These are phyloP conservation scores for Agelaius phoeniceus DNA, from an alignment of 2,113 vertebrate species.

Conservation along the genomic window DNA sequence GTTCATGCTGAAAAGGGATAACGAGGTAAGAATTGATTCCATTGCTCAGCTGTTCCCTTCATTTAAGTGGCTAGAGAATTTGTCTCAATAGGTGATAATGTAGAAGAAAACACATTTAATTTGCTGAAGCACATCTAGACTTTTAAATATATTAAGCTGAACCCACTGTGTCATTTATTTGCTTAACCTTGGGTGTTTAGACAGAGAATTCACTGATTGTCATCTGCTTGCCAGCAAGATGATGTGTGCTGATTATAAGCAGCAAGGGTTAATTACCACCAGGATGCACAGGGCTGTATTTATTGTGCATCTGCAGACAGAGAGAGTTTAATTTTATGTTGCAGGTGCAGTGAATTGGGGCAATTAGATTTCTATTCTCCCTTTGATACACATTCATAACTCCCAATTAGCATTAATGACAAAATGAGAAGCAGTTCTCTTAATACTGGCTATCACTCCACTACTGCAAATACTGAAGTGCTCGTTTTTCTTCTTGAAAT, in stretches of 20 bases:
- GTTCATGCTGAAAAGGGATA: constrained; percentile 92
- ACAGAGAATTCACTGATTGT: constrained; percentile 42
- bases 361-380: constrained; percentile 61
- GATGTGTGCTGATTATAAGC: constrained; percentile 38
- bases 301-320: constrained; percentile 59
- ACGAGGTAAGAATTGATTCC: constrained; percentile 83
- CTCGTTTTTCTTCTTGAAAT: neutral
- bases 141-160: constrained; percentile 49
- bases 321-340: constrained; percentile 56
- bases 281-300: constrained; percentile 47
- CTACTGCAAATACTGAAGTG: neutral
- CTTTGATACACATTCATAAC: constrained; percentile 62
- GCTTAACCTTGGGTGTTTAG: constrained; percentile 57
- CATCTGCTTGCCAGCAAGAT: constrained; percentile 55
- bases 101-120: constrained; percentile 29
- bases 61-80: constrained; percentile 7
- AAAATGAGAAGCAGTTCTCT: constrained; percentile 10
- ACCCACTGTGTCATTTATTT: constrained; percentile 35
- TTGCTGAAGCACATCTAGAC: constrained; percentile 5
- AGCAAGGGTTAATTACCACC: constrained; percentile 65
- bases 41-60: neutral
- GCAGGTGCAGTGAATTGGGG: constrained; percentile 65
- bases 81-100: constrained; percentile 37
- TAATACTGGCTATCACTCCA: neutral
- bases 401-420: constrained; percentile 54